These are phyloP conservation scores for Artemia sp. DNA, from an alignment of 2,888 invertebrate species.

Conservation along the genomic window DNA sequence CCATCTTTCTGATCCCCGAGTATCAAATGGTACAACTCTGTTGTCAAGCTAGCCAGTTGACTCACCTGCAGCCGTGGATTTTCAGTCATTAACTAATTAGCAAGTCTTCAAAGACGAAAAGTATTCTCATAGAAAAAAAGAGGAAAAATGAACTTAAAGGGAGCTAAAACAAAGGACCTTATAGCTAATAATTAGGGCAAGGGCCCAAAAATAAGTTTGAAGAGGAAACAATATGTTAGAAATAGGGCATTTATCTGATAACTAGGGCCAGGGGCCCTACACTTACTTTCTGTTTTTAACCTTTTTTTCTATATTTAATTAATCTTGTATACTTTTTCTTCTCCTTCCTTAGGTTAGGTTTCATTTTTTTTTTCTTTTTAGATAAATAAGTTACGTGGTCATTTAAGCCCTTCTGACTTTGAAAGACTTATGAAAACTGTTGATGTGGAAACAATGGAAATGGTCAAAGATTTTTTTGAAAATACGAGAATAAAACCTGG, in stretches of 20 bases:
- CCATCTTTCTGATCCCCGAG: too few relatives aligned
- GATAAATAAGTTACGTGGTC: constrained; percentile 49
- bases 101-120: constrained; percentile 21
- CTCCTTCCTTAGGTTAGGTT: constrained; percentile 24
- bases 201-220: too few relatives aligned
- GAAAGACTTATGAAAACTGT: constrained; percentile 53
- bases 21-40: too few relatives aligned
- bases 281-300: too few relatives aligned
- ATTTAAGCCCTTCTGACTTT: constrained; percentile 58
- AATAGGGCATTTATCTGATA: too few relatives aligned
- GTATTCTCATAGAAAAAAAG: not conserved
- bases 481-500: not conserved
- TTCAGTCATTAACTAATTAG: constrained; percentile 20
- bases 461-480: constrained; percentile 35
- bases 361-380: constrained; percentile 33
- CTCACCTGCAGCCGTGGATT: not conserved
- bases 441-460: constrained; percentile 51
- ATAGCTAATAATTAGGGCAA: too few relatives aligned
- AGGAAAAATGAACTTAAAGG: constrained; percentile 20
- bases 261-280: too few relatives aligned
- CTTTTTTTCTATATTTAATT: too few relatives aligned
- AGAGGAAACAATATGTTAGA: too few relatives aligned
- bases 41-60: too few relatives aligned
- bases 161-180: constrained; percentile 20
- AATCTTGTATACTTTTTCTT: too few relatives aligned